phyloP scores from a whole-genome alignment of 2,113 vertebrate species.

The Tachycineta bicolor region DNA sequence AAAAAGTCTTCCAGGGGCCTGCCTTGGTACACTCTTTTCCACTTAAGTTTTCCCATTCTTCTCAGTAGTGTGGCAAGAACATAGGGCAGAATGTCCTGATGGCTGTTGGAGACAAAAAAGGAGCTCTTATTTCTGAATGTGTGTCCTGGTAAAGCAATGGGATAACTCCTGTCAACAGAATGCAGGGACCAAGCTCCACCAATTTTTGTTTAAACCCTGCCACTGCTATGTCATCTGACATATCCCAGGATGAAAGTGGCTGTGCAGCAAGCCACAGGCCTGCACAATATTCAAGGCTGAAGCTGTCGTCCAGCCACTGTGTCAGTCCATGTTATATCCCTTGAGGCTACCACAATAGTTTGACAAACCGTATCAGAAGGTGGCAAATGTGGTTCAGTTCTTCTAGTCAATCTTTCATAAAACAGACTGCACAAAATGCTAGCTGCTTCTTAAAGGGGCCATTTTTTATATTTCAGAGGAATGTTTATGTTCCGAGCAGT shows the following conservation, averaged over 20 bases:
- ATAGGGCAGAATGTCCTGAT: neutral
- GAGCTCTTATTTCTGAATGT: neutral
- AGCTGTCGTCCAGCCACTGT: neutral
- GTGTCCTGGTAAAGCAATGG: accelerated
- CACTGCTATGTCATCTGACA: neutral
- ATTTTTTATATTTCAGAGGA: neutral
- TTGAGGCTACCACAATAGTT: neutral
- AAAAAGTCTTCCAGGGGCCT: neutral
- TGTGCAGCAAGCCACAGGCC: neutral
- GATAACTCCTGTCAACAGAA: neutral
- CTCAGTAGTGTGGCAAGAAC: neutral
- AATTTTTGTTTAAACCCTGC: neutral
- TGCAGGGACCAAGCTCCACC: neutral
- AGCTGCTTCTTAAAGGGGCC: neutral
- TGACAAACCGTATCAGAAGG: neutral
- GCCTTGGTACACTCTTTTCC: neutral
- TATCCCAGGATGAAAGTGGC: neutral
- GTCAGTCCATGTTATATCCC: neutral
- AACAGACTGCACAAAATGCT: neutral
- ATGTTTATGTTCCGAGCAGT: neutral
- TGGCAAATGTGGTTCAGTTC: neutral
- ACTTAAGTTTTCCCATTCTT: neutral
- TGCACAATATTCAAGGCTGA: neutral
- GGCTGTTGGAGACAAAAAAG: neutral
- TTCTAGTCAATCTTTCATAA: neutral